These are phyloP conservation scores for Ophioderma brevispina DNA, from an alignment of 35 echinoderm and acorn worm species.

Conservation along the genomic window DNA sequence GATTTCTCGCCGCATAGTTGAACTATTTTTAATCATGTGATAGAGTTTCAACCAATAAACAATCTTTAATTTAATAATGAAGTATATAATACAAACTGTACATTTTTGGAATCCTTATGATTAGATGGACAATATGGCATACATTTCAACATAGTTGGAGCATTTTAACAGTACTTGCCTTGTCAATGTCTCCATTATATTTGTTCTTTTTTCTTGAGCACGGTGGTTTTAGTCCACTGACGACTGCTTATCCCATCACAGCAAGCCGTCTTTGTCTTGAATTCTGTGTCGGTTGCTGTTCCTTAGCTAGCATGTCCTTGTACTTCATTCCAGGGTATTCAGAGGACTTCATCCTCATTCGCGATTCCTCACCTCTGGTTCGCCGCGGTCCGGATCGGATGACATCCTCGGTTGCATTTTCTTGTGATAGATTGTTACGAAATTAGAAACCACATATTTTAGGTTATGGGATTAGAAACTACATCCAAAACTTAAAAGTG, in stretches of 20 bases:
- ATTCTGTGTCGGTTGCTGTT: slow-evolving; percentile 61
- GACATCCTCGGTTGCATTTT: slow-evolving; percentile 12
- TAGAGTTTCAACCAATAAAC: too few species aligned
- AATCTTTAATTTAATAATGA: too few species aligned
- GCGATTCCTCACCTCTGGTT: slow-evolving; percentile 51
- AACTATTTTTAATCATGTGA: too few species aligned
- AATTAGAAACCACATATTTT: background rate
- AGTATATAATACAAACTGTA: too few species aligned
- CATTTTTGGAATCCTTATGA: too few species aligned
- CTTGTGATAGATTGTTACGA: too few species aligned
- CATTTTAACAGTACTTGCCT: slow-evolving; percentile 27
- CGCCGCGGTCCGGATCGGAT: slow-evolving; percentile 58
- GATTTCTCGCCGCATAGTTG: too few species aligned
- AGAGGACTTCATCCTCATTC: slow-evolving; percentile 63
- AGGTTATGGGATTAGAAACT: too few species aligned
- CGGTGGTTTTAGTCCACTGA: slow-evolving; percentile 82
- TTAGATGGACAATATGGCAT: too few species aligned
- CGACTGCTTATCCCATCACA: slow-evolving; percentile 82
- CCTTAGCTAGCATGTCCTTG: slow-evolving; percentile 67
- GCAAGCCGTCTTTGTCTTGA: slow-evolving; percentile 78
- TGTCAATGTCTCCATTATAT: slow-evolving; percentile 14
- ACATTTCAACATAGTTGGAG: too few species aligned
- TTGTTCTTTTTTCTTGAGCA: slow-evolving; percentile 67
- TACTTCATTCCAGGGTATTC: slow-evolving; percentile 98
- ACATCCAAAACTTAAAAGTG: too few species aligned